A percentile compares a stretch with the other conserved stretches of the same genome.
Evolutionary conservation across 2,113 vertebrate genomes (phyloP).

Genomic region (Lampris incognitus): DNA sequence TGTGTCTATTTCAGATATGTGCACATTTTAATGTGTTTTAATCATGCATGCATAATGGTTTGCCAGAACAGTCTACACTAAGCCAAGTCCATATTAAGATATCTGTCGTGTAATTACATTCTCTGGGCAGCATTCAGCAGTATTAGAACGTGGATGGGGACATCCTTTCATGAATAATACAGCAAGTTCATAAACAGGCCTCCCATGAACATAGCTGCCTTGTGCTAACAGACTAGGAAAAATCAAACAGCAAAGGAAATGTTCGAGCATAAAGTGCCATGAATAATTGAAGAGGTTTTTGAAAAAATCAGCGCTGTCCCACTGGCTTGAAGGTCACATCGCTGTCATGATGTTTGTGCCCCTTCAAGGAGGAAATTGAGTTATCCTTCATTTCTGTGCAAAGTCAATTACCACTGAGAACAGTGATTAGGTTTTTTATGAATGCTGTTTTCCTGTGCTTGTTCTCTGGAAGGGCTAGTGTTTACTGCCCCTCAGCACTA

Average conservation of each 20-base stretch:
- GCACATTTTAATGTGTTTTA: too few relatives aligned
- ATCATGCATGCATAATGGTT: slow-evolving; percentile 6
- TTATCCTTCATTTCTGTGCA: slow-evolving; percentile 35
- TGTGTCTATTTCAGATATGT: not conserved
- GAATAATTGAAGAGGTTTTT: slow-evolving; percentile 95
- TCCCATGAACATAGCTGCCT: slow-evolving; percentile 82
- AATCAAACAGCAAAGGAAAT: slow-evolving; percentile 74
- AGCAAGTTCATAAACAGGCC: slow-evolving; percentile 87
- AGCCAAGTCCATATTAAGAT: slow-evolving; percentile 52
- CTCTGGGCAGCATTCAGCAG: slow-evolving; percentile 39
- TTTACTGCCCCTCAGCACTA: not conserved
- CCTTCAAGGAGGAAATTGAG: slow-evolving; percentile 87
- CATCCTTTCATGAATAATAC: slow-evolving; percentile 92
- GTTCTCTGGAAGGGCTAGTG: not conserved
- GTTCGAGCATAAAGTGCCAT: slow-evolving; percentile 89
- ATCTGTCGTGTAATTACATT: slow-evolving; percentile 68
- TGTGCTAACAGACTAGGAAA: slow-evolving; percentile 10
- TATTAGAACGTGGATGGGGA: slow-evolving; percentile 71
- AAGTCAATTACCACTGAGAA: slow-evolving; percentile 47
- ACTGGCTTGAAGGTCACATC: slow-evolving; percentile 87
- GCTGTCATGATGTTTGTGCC: slow-evolving; percentile 78
- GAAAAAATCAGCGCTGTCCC: slow-evolving; percentile 91
- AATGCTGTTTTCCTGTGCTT: not conserved
- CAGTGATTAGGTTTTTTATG: not conserved
- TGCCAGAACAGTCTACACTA: slow-evolving; percentile 1